phyloP scores from a whole-genome alignment of 2,797 vertebrate genomes.

The Aulostomus chinensis region DNA sequence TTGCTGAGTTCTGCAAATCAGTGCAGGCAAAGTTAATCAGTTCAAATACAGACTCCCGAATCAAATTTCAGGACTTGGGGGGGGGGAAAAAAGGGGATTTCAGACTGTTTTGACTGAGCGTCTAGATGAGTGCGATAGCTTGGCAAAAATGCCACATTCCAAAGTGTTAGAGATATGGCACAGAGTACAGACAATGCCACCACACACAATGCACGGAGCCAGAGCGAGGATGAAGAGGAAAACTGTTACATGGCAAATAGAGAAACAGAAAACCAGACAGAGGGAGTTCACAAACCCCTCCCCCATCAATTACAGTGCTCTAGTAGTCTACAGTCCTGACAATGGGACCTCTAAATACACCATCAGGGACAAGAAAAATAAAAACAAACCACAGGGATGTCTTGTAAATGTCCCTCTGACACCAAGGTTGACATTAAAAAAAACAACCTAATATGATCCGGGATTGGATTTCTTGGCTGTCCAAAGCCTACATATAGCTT shows the following conservation, averaged over 20 bases:
- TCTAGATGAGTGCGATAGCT: conserved; percentile 18
- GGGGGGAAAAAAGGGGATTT: conserved; percentile 1
- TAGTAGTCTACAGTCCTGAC: conserved; percentile 52
- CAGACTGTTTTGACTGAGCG: conserved; percentile 29
- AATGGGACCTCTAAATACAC: conserved; percentile 43
- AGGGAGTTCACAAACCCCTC: conserved; percentile 60
- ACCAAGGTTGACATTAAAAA: conserved; percentile 12
- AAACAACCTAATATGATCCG: too few relatives aligned
- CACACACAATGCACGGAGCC: not conserved
- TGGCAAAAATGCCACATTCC: conserved; percentile 37
- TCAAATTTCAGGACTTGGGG: conserved; percentile 16
- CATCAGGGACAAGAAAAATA: conserved; percentile 27
- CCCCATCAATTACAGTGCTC: conserved; percentile 52
- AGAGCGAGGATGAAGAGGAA: not conserved
- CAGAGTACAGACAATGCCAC: not conserved
- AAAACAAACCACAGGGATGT: conserved; percentile 44
- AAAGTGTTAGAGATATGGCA: conserved; percentile 13
- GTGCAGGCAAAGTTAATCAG: conserved; percentile 11
- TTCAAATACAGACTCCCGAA: conserved; percentile 1
- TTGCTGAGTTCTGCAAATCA: conserved; percentile 12
- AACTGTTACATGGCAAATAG: not conserved
- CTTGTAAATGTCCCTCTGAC: conserved; percentile 10
- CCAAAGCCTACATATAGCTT: too few relatives aligned
- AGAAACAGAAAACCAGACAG: conserved; percentile 18
- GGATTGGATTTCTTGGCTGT: too few relatives aligned